Evolutionary conservation across 2,888 invertebrate species (phyloP), one percentile per base, ranked within the genome.

Genomic region (Drosophila monieri): DNA sequence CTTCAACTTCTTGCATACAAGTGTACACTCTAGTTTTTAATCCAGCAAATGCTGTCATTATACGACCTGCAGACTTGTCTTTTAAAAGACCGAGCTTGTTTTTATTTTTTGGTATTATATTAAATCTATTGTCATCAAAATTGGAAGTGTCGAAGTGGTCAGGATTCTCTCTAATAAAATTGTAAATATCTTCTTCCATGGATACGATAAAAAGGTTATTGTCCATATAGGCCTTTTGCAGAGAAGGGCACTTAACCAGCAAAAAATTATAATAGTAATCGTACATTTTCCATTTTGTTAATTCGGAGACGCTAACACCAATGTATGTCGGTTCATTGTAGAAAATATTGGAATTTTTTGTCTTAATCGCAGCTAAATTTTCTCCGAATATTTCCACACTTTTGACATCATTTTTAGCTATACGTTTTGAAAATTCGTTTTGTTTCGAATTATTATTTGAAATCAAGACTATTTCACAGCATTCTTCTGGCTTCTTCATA

Each of bases 251-350:
- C 14, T 41, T 49, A 3, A 18, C 6, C 10, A 14, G 21, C 15
- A 25, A 27, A n/a, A 59, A 53, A 35, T 53, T 53, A 30, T 59
- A 35, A 53, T 35, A 53, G 35, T 43, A 44, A 35, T 53, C 37
- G 9, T 53, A 59, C 35, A 53, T 43, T 18, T 51, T 43, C 53
- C 35, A 59, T 44, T 59, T 59, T 5, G 53, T 43, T 3, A 44
- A 12, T 18, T 59, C 44, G 9, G 51, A 21, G 9, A 53, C 35
- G 4, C 9, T 10, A 6, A 53, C 14, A 14, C 43, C 59, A n/a
- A 46, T 27, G n/a, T 59, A 59, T 3, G 37, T 15, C 8, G 52
- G 43, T 10, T 52, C 44, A 10, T 44, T 21, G 4, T 52, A 18
- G 0, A 4, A 6, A 43, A 53, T 21, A 15, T 10, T 21, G 0